A percentile compares a stretch with the other conserved stretches of the same genome.
These are phyloP conservation scores for Diploscapter pachys DNA, from an alignment of 1,140 invertebrate species.

Conservation along the genomic window DNA sequence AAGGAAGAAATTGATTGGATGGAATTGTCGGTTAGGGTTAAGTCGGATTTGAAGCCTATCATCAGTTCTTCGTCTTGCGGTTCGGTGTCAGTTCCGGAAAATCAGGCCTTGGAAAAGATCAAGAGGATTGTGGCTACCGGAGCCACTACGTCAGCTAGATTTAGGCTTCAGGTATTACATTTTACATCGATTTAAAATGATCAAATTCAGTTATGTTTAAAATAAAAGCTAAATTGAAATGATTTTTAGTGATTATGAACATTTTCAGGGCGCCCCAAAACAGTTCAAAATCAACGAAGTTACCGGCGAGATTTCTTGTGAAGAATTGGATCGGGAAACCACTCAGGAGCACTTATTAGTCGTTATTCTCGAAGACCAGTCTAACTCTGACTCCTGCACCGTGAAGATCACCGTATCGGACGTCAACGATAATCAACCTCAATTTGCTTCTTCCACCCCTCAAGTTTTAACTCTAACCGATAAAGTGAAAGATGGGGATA, in stretches of 20 bases:
- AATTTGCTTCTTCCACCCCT: conserved; percentile 64
- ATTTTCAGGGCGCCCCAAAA: background rate
- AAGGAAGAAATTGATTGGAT: conserved; percentile 12
- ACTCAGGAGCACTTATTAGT: conserved; percentile 73
- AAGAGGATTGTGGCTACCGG: conserved; percentile 34
- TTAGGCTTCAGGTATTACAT: conserved; percentile 22
- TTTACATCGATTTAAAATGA: background rate
- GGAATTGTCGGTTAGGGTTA: background rate
- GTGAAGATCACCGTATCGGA: conserved; percentile 78
- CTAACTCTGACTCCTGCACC: conserved; percentile 70
- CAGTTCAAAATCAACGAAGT: conserved; percentile 72
- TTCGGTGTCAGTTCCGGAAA: conserved; percentile 30
- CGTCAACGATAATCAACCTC: conserved; percentile 82
- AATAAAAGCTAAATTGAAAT: background rate
- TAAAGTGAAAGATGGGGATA: conserved; percentile 65
- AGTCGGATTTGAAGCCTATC: background rate
- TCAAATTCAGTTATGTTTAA: background rate
- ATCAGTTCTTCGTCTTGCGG: conserved; percentile 34
- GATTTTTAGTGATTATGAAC: no score
- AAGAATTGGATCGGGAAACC: conserved; percentile 74
- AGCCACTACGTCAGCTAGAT: conserved; percentile 7
- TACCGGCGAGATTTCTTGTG: conserved; percentile 72
- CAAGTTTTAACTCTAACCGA: conserved; percentile 19
- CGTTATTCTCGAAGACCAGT: conserved; percentile 75
- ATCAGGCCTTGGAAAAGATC: conserved; percentile 16